Evolutionary conservation across 2,797 vertebrate species (phyloP).

Genomic region (Vultur gryphus): DNA sequence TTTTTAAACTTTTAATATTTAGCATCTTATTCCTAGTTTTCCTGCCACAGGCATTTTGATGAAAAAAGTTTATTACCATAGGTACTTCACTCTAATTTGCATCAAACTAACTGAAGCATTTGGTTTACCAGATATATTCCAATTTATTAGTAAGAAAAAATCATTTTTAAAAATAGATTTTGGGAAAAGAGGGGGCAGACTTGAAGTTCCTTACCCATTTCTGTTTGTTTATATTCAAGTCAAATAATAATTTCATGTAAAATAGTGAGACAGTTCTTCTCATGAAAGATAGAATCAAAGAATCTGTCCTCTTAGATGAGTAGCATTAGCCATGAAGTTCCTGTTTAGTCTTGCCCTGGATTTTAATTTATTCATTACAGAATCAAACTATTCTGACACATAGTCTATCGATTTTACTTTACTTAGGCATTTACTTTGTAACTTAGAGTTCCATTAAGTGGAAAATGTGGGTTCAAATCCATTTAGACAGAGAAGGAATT

Average conservation of each 20-base stretch:
- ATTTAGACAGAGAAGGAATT: not conserved
- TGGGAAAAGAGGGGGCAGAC: not conserved
- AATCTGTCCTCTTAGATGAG: not conserved
- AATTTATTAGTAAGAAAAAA: not conserved
- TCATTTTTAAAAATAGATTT: not conserved
- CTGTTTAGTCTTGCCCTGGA: not conserved
- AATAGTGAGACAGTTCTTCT: not conserved
- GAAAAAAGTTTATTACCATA: not conserved
- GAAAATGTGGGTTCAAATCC: not conserved
- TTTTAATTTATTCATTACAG: not conserved
- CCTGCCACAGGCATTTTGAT: not conserved
- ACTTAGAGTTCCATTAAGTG: not conserved
- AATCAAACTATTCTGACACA: not conserved
- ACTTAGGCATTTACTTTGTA: not conserved
- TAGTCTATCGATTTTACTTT: not conserved
- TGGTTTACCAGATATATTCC: not conserved
- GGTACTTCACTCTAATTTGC: not conserved
- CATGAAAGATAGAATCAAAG: not conserved
- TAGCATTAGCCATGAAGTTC: not conserved
- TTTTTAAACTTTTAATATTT: not conserved
- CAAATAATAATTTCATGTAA: not conserved
- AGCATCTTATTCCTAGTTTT: not conserved
- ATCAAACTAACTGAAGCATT: not conserved
- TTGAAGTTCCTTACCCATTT: not conserved
- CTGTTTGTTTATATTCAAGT: not conserved